These are phyloP conservation scores for Trachelus troglodyta DNA, from an alignment of 2,888 invertebrate genomes.

Conservation along the genomic window DNA sequence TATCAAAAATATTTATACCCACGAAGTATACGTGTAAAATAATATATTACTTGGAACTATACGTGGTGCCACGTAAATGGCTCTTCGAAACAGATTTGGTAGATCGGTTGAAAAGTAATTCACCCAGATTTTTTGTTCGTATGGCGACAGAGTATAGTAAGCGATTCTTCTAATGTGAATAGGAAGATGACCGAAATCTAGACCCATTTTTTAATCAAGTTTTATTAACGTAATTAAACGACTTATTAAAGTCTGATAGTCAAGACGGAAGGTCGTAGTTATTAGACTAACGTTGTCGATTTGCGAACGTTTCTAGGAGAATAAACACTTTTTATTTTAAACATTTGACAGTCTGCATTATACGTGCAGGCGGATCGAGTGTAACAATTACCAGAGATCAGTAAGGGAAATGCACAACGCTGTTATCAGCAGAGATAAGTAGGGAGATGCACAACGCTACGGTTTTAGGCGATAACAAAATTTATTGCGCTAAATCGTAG, in stretches of 20 bases:
- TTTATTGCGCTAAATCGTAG: no score
- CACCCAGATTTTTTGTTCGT: slow-evolving; percentile 35
- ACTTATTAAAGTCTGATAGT: background rate
- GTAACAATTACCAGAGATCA: background rate
- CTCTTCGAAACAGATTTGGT: slow-evolving; percentile 29
- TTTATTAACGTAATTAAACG: background rate
- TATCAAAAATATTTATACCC: background rate
- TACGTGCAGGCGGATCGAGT: background rate
- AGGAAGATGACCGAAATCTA: slow-evolving; percentile 41
- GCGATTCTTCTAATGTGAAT: slow-evolving; percentile 37
- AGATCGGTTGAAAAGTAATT: slow-evolving; percentile 27
- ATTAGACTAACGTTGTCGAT: background rate
- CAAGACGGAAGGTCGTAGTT: background rate
- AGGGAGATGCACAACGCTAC: no score
- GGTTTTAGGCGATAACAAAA: no score
- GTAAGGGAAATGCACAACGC: no score
- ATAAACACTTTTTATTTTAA: background rate
- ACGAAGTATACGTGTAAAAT: background rate
- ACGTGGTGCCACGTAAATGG: background rate
- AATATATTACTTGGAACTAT: slow-evolving; percentile 30
- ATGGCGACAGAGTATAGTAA: slow-evolving; percentile 31
- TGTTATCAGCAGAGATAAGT: no score
- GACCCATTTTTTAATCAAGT: slow-evolving; percentile 20
- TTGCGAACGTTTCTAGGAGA: background rate
- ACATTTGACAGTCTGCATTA: background rate